phyloP scores from a whole-genome alignment of 2,888 invertebrate genomes.

The Penaeus monodon region DNA sequence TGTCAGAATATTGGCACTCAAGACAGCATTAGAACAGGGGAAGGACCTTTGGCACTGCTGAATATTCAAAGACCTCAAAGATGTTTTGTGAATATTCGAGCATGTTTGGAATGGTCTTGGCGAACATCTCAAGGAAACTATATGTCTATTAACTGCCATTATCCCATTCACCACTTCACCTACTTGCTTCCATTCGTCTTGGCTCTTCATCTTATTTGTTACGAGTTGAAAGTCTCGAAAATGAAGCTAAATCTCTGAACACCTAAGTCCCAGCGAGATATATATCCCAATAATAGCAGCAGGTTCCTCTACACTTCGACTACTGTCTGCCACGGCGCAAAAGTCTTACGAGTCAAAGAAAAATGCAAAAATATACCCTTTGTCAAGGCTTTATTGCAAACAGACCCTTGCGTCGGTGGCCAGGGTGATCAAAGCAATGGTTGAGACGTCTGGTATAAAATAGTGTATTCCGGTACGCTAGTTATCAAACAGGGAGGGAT shows the following conservation, averaged over 20 bases:
- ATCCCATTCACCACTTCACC: conserved; percentile 18
- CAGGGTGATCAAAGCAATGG: conserved; percentile 28
- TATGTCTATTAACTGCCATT: too few species aligned
- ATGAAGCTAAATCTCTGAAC: too few species aligned
- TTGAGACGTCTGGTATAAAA: conserved; percentile 12
- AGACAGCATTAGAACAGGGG: not conserved
- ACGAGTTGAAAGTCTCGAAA: too few species aligned
- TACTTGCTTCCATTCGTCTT: conserved; percentile 19
- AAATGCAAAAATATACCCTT: conserved; percentile 4
- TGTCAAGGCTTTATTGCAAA: conserved; percentile 23
- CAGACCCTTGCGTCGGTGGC: not conserved
- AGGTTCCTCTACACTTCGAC: conserved; percentile 14
- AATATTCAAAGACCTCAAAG: not conserved
- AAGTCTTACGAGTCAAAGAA: not conserved
- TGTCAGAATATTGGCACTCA: conserved; percentile 44
- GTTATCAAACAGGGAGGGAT: conserved; percentile 11
- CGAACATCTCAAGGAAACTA: too few species aligned
- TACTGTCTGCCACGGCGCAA: not conserved
- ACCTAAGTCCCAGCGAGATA: too few species aligned
- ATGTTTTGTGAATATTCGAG: conserved; percentile 13
- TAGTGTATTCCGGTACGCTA: conserved; percentile 20
- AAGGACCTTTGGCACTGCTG: conserved; percentile 30
- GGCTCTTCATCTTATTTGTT: conserved; percentile 22
- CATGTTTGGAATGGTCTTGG: too few species aligned
- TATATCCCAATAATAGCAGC: not conserved